These are phyloP conservation scores for Hemichromis elongatus DNA, from an alignment of 2,113 vertebrate genomes.

Conservation along the genomic window DNA sequence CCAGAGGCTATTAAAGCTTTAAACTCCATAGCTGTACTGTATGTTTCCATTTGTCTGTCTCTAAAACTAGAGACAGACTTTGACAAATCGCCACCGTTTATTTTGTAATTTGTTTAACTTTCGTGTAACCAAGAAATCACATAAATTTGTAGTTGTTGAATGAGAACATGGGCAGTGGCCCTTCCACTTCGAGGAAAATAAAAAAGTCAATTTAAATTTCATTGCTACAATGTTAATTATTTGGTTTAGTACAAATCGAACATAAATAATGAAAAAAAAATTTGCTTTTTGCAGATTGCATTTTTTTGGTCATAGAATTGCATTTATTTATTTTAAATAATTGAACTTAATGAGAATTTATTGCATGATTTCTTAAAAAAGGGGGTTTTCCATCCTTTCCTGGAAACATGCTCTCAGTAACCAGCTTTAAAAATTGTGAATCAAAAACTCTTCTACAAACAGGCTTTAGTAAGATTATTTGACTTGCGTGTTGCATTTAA, in stretches of 20 bases:
- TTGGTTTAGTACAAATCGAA: background rate
- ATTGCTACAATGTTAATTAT: background rate
- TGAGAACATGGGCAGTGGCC: background rate
- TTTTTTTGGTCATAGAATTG: background rate
- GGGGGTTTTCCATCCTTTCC: background rate
- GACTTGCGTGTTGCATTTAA: background rate
- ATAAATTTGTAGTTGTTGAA: constrained; percentile 2
- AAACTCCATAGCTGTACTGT: background rate
- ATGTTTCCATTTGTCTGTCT: constrained; percentile 10
- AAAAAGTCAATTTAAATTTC: background rate
- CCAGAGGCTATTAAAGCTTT: constrained; percentile 30
- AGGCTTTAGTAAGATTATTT: background rate
- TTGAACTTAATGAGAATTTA: background rate
- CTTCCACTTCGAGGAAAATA: background rate
- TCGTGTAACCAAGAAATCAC: background rate
- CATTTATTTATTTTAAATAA: background rate
- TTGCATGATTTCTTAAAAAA: background rate
- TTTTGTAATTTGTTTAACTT: constrained; percentile 4
- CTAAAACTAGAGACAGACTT: background rate
- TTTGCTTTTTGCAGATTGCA: background rate
- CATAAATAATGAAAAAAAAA: background rate
- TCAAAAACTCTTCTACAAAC: background rate
- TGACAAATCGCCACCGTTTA: background rate
- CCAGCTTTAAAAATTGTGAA: background rate
- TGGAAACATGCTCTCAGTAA: background rate